Conservation (phyloP, 2,888 invertebrate species). For the Gastracanthus pulcherrimus region DNA sequence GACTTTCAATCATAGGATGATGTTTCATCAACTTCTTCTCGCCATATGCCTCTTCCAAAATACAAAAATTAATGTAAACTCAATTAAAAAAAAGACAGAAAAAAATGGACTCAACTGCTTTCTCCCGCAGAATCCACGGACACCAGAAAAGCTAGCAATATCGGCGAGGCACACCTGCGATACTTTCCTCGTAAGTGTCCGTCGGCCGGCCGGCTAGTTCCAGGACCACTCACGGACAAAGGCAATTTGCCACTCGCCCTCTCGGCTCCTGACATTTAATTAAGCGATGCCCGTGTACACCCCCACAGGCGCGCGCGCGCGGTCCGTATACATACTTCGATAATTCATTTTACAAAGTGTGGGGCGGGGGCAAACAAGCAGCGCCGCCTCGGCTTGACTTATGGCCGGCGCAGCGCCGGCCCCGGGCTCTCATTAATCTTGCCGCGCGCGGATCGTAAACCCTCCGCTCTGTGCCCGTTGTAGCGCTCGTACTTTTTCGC, state of each 20-base stretch:
- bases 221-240: neutral
- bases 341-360: conserved; percentile 23
- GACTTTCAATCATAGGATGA: too few species aligned
- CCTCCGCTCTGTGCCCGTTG: neutral
- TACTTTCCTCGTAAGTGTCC: too few species aligned
- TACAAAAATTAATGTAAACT: too few species aligned
- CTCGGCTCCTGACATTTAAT: conserved; percentile 30
- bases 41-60: too few species aligned
- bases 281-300: neutral
- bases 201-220: too few species aligned
- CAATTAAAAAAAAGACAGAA: too few species aligned
- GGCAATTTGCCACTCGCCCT: neutral
- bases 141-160: too few species aligned
- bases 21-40: too few species aligned
- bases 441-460: neutral
- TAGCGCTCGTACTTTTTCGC: neutral
- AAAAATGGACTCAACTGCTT: too few species aligned
- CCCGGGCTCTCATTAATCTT: conserved; percentile 23
- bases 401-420: neutral
- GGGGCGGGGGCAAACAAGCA: neutral
- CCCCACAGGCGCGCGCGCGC: neutral
- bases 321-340: neutral
- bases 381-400: neutral
- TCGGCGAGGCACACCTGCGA: too few species aligned
- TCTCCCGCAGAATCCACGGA: too few species aligned